A percentile compares a stretch with the other conserved stretches of the same genome.
phyloP scores from a whole-genome alignment of 2,797 vertebrate genomes.

The Sebastolobus alascanus region DNA sequence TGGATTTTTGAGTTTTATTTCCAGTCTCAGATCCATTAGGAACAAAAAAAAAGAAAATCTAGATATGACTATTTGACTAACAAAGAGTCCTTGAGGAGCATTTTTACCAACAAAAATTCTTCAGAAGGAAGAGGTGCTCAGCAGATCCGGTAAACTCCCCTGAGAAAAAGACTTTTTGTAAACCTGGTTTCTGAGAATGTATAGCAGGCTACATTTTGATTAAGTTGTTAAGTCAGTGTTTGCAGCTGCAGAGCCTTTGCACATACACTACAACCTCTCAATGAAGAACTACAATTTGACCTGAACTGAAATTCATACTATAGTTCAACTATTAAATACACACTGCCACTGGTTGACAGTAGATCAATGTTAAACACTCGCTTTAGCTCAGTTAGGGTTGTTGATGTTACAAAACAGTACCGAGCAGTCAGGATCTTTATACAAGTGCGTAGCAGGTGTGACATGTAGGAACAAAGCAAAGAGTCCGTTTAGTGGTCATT shows the following conservation, averaged over 20 bases:
- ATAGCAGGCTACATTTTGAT: not conserved
- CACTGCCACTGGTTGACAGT: not conserved
- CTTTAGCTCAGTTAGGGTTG: not conserved
- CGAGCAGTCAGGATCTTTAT: not conserved
- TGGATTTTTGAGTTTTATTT: not conserved
- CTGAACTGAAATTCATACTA: not conserved
- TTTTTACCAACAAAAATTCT: not conserved
- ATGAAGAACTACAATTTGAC: not conserved
- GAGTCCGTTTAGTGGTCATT: conserved; percentile 52
- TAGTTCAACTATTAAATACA: not conserved
- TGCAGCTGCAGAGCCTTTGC: not conserved
- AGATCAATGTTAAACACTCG: not conserved
- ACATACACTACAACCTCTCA: not conserved
- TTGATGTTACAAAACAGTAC: not conserved
- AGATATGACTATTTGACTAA: not conserved
- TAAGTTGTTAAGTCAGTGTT: too few species aligned
- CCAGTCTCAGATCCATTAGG: not conserved
- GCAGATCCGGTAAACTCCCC: not conserved
- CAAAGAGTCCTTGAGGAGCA: not conserved
- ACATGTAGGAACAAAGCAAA: conserved; percentile 20
- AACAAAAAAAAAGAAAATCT: not conserved
- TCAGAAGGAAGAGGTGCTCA: not conserved
- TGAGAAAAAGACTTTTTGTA: not conserved
- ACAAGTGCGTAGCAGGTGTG: not conserved
- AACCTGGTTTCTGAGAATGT: not conserved